These are phyloP conservation scores for Pandemis cinnamomeana DNA, from an alignment of 2,888 invertebrate genomes.

Conservation along the genomic window DNA sequence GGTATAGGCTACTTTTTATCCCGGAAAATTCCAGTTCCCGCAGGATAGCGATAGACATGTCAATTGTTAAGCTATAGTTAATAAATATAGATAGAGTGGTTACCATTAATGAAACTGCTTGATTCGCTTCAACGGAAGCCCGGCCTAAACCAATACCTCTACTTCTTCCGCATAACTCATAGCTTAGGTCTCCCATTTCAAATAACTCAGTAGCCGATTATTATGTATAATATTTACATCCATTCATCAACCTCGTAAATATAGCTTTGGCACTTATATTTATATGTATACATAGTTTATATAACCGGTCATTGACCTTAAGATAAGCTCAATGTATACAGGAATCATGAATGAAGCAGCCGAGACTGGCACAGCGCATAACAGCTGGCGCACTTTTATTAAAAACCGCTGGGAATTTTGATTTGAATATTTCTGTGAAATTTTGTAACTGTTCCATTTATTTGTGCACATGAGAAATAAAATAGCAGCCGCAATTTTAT, in stretches of 20 bases:
- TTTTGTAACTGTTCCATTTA: neutral
- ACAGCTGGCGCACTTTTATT: conserved; percentile 10
- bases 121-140: no score
- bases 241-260: conserved; percentile 19
- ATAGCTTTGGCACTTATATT: conserved; percentile 7
- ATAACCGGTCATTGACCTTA: conserved; percentile 30
- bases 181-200: neutral
- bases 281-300: conserved; percentile 18
- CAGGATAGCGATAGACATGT: no score
- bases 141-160: no score
- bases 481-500: neutral
- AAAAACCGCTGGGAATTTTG: neutral
- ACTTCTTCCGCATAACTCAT: no score
- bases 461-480: neutral
- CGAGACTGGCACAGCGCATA: neutral
- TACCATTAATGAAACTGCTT: no score
- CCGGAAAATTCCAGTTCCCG: no score
- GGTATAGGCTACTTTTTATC: no score
- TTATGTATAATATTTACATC: neutral
- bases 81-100: no score
- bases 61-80: no score
- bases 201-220: neutral
- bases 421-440: no score
- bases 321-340: conserved; percentile 27
- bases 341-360: conserved; percentile 33